phyloP scores from a whole-genome alignment of 1,140 invertebrate species.

The Zaprionus taronus region DNA sequence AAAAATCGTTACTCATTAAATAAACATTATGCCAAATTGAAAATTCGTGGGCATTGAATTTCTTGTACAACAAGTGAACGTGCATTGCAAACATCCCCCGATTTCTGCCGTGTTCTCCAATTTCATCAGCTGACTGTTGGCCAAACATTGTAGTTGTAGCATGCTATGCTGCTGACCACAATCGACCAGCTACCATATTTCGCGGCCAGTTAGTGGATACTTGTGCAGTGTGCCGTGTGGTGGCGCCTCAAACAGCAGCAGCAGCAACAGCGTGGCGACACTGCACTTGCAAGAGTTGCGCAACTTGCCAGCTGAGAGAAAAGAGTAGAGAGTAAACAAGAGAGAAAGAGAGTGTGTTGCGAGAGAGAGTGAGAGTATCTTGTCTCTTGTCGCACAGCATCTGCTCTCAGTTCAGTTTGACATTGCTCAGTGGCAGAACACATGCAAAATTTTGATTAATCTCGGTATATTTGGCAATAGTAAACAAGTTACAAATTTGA shows the following conservation, averaged over 20 bases:
- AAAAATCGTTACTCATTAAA: not conserved
- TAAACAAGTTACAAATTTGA: conserved; percentile 51
- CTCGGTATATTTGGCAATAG: conserved; percentile 41
- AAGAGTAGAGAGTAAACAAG: conserved; percentile 21
- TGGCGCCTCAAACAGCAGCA: conserved; percentile 42
- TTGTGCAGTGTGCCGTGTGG: conserved; percentile 61
- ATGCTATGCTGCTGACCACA: conserved; percentile 50
- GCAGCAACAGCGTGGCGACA: conserved; percentile 45
- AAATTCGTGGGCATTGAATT: not conserved
- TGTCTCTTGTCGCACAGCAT: conserved; percentile 33
- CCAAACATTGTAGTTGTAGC: not conserved
- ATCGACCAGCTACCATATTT: conserved; percentile 44
- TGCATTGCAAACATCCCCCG: conserved; percentile 19
- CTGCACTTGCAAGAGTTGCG: conserved; percentile 61
- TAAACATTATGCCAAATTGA: not conserved
- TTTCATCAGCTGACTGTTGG: conserved; percentile 37
- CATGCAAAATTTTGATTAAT: conserved; percentile 54
- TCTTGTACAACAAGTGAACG: not conserved
- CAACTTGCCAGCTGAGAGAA: conserved; percentile 48
- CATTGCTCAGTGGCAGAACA: conserved; percentile 48
- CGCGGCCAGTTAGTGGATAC: conserved; percentile 56
- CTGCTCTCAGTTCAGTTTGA: conserved; percentile 52
- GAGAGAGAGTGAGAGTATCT: conserved; percentile 30
- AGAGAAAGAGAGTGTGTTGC: not conserved
- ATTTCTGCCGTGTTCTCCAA: conserved; percentile 8